Evolutionary conservation across 2,888 invertebrate genomes (phyloP), one percentile per base, ranked within the genome.

Genomic region (Oxytorus armatus): DNA sequence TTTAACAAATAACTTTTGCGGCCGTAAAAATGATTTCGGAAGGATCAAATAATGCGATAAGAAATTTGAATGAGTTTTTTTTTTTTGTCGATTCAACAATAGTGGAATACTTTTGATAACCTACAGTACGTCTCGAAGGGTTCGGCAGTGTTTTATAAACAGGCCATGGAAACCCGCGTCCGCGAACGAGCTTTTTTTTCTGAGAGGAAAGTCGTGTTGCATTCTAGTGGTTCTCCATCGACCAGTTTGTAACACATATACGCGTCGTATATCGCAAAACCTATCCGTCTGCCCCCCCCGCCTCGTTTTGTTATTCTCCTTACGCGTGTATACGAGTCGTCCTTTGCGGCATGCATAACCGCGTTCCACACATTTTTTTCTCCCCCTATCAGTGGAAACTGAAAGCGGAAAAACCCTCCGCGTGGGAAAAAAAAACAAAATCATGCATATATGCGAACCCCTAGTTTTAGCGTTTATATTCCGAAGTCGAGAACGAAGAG

Each of bases 141-240:
- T 66, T 42, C 55, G 39, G 53, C 33, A 18, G 18, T 21, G 55
- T 69, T 51, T 65, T 42, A 44, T 25, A 65, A 77, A 39, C 44
- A 74, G 65, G 49, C 59, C 66, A 59, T 51, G 29, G n/a, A 36
- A 8, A 23, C 16, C n/a, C 16, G 36, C 49, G 44, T 72, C 29
- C 49, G 21, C 68, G 72, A 47, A 42, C 42, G 68, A 83, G 83
- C 21, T 73, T 65, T 74, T 74, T 66, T 74, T 89, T 88, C 88
- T 91, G 89, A 91, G 87, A 90, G 91, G 89, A 85, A 91, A 91
- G 89, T 86, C 90, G 84, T 91, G 81, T 81, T 59, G 90, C 90
- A 88, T 88, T 85, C 82, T n/a, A 73, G 84, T 78, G 87, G 86
- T 86, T 85, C 86, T 84, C 85, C 86, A 85, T 84, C 85, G 86